These are phyloP conservation scores for Xiphorhynchus elegans DNA, from an alignment of 2,113 vertebrate genomes.

Conservation along the genomic window DNA sequence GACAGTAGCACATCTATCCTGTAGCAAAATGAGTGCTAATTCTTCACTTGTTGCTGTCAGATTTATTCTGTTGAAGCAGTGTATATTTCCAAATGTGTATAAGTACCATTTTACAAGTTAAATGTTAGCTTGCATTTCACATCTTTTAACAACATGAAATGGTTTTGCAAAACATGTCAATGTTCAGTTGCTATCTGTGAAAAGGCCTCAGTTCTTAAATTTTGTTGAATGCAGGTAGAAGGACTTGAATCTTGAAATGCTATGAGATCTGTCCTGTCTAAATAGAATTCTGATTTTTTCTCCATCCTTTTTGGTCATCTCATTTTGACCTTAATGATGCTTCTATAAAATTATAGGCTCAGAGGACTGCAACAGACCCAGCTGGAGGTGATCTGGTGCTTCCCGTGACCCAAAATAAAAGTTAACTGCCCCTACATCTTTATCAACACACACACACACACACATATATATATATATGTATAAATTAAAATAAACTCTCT, in stretches of 20 bases:
- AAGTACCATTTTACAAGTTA: neutral
- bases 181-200: neutral
- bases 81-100: neutral
- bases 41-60: neutral
- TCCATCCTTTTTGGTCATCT: neutral
- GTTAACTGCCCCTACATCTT: neutral
- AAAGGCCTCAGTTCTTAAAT: neutral
- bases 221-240: neutral
- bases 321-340: neutral
- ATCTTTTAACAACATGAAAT: accelerated
- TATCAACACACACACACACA: accelerated
- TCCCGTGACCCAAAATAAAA: neutral
- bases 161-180: neutral
- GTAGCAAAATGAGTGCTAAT: neutral
- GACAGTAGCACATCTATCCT: neutral
- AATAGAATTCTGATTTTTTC: neutral
- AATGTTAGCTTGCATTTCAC: neutral
- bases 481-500: neutral
- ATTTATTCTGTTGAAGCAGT: neutral
- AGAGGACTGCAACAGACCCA: neutral
- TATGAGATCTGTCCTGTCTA: neutral
- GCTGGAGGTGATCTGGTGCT: neutral
- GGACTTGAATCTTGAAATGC: neutral
- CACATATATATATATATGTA: accelerated
- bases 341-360: neutral